Conservation (phyloP, 1,140 invertebrate species). For the Psix sp. region DNA sequence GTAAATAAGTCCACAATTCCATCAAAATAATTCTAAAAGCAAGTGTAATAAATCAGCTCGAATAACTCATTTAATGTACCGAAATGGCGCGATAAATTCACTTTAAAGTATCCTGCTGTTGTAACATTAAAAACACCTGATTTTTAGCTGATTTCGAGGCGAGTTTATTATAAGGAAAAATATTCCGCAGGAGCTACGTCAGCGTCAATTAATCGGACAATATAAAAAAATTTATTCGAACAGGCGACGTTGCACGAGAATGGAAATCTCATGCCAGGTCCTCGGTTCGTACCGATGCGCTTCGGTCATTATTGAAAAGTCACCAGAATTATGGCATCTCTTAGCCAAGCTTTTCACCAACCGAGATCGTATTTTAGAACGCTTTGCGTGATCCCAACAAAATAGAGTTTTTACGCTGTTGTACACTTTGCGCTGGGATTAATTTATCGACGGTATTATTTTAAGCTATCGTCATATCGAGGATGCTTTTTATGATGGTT, state of each 20-base stretch:
- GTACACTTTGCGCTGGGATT: slow-evolving; percentile 29
- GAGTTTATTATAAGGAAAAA: slow-evolving; percentile 29
- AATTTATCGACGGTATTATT: slow-evolving; percentile 38
- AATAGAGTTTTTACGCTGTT: slow-evolving; percentile 47
- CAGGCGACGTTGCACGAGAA: slow-evolving; percentile 11
- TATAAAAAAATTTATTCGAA: slow-evolving; percentile 29
- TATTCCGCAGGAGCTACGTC: slow-evolving; percentile 21
- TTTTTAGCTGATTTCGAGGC: slow-evolving; percentile 11
- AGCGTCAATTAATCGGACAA: slow-evolving; percentile 47
- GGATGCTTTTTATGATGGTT: too few species aligned
- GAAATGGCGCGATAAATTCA: too few species aligned
- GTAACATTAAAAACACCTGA: too few species aligned
- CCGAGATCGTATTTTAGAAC: slow-evolving; percentile 28
- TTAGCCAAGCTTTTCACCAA: slow-evolving; percentile 9
- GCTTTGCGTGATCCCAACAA: slow-evolving; percentile 23
- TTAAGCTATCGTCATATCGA: too few species aligned
- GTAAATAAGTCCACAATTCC: too few species aligned
- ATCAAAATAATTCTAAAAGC: too few species aligned
- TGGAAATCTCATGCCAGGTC: slow-evolving; percentile 12
- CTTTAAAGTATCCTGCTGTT: too few species aligned
- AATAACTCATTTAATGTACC: too few species aligned
- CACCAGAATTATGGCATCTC: slow-evolving; percentile 41
- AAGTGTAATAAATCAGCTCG: too few species aligned
- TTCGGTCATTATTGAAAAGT: slow-evolving; percentile 48
- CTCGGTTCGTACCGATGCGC: slow-evolving; percentile 7